Evolutionary conservation across 2,888 invertebrate genomes (phyloP), one percentile per base, ranked within the genome.

Genomic region (Xestia rhomboidea): DNA sequence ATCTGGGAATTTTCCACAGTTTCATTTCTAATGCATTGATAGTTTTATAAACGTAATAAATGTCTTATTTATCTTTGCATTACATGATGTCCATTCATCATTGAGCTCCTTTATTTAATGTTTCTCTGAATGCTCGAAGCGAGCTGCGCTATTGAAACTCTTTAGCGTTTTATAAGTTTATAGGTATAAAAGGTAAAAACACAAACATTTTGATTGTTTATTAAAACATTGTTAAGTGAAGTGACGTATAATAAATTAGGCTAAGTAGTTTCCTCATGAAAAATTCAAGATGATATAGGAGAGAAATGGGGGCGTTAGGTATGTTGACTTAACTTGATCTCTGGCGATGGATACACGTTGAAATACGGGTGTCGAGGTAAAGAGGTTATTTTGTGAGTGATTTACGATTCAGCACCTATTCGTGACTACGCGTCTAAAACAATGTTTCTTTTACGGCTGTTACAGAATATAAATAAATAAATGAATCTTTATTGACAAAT

Each of bases 251-350:
- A 69, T 81, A 67, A 85, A 85, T 85, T 73, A 85, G 76, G 49
- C 76, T 77, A 79, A 78, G 77, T 75, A 84, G 60, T 67, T 84
- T 74, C 71, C 54, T 85, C 76, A 76, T 82, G 62, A 81, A 82
- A 72, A 62, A 81, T 82, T 82, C 72, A 85, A 44, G 44, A 72
- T 63, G 54, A 34, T 30, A 54, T 64, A 60, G n/a, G 60, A 30
- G 82, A 62, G 85, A 62, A 46, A 81, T 27, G 21, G 34, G 62
- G 63, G 34, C 66, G n/a, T 66, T 54, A 62, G 71, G 72, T 71
- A 44, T 13, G 11, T 66, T 77, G 24, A 38, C 18, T 49, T 49
- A 5, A 30, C 11, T 68, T 68, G 49, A 80, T 71, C n/a, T 73
- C 46, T 79, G 13, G 6, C 24, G 38, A 18, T 44, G 24, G 27